Percentiles rank a stretch among this genome's conserved stretches.
These are phyloP conservation scores for Mixornis gularis DNA, from an alignment of 2,113 vertebrate genomes.

Conservation along the genomic window DNA sequence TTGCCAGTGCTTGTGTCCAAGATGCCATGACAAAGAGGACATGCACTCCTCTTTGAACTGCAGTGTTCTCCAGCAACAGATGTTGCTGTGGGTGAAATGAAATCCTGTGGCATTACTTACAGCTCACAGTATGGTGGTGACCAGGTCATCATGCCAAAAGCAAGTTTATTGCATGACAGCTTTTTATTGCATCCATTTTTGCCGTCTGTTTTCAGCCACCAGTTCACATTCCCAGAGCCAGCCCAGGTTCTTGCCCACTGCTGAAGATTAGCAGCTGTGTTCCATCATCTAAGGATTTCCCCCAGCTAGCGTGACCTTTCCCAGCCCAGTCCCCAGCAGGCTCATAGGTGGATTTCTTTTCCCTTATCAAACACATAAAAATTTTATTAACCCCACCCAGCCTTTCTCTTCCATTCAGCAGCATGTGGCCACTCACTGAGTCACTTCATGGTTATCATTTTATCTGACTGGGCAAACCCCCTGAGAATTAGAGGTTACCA, in stretches of 20 bases:
- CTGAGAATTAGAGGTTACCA: neutral
- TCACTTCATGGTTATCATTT: neutral
- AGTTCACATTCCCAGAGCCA: neutral
- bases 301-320: neutral
- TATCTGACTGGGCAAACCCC: neutral
- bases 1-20: neutral
- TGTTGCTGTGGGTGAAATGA: neutral
- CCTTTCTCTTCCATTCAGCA: neutral
- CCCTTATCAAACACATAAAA: neutral
- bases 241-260: neutral
- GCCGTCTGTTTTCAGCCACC: neutral
- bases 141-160: neutral
- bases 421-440: neutral
- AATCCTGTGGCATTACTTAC: neutral
- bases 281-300: neutral
- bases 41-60: neutral
- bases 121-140: neutral
- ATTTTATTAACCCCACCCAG: neutral
- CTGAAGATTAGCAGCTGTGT: neutral
- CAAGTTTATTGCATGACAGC: neutral
- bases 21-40: fast-evolving
- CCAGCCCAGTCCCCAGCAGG: neutral
- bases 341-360: neutral
- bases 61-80: neutral
- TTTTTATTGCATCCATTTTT: neutral